Conservation (phyloP, 2,888 invertebrate genomes). For the Cheilosia vernalis region DNA sequence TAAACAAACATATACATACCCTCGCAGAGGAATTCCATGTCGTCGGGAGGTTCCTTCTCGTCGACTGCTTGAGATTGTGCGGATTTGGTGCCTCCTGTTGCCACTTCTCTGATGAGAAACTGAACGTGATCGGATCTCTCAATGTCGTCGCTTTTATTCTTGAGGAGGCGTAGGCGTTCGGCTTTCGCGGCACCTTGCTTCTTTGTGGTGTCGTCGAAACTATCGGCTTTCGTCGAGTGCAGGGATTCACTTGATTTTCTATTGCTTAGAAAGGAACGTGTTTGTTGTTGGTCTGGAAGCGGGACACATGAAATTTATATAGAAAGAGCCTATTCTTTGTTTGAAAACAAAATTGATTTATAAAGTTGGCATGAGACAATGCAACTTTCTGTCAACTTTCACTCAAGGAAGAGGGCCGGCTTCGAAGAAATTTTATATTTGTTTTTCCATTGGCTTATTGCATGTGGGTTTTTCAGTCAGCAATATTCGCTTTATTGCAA, state of each 20-base stretch:
- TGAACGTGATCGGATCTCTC: slow-evolving; percentile 92
- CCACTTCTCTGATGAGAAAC: slow-evolving; percentile 94
- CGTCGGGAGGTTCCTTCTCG: slow-evolving; percentile 81
- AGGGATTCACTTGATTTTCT: slow-evolving; percentile 67
- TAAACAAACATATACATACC: slow-evolving; percentile 77
- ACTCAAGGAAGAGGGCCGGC: too few species aligned
- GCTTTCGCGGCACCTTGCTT: slow-evolving; percentile 79
- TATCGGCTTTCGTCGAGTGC: slow-evolving; percentile 76
- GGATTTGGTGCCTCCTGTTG: slow-evolving; percentile 84
- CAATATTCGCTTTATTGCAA: too few species aligned
- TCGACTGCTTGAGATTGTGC: slow-evolving; percentile 85
- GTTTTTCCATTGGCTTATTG: too few species aligned
- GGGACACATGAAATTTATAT: not conserved
- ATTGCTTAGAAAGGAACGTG: slow-evolving; percentile 75
- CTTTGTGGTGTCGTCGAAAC: slow-evolving; percentile 80
- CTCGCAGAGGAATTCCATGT: slow-evolving; percentile 82
- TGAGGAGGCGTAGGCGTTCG: slow-evolving; percentile 80
- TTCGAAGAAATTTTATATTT: too few species aligned
- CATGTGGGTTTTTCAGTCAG: too few species aligned
- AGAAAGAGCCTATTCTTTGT: not conserved
- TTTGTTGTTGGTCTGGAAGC: slow-evolving; percentile 70
- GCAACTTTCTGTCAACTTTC: too few species aligned
- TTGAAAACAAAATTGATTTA: not conserved
- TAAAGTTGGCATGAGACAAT: too few species aligned
- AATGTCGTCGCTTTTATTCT: slow-evolving; percentile 83